These are phyloP conservation scores for Sinocyclocheilus anophthalmus DNA, from an alignment of 2,113 vertebrate genomes.

Conservation along the genomic window DNA sequence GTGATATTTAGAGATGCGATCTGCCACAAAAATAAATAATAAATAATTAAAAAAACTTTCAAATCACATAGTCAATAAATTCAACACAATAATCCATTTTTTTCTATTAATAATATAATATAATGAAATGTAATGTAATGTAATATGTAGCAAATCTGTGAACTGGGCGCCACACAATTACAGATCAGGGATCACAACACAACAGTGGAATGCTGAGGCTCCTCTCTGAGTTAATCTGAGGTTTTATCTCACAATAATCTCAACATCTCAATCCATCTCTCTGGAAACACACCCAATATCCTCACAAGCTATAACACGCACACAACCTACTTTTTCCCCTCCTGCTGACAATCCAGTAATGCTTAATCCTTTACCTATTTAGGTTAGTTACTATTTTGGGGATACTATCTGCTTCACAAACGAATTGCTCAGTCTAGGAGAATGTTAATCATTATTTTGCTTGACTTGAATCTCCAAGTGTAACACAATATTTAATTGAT, in stretches of 20 bases:
- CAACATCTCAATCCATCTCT: background rate
- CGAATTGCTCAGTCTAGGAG: constrained; percentile 4
- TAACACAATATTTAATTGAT: constrained; percentile 31
- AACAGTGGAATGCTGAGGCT: background rate
- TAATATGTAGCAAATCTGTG: background rate
- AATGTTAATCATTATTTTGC: constrained; percentile 21
- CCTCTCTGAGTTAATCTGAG: constrained; percentile 26
- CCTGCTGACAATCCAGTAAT: background rate
- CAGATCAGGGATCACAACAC: background rate
- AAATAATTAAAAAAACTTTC: too few species aligned
- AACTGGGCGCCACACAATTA: background rate
- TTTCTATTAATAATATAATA: background rate
- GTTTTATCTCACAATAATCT: constrained; percentile 37
- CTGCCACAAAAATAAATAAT: too few species aligned
- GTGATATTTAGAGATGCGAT: background rate
- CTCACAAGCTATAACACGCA: background rate
- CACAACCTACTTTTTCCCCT: background rate
- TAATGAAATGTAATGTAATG: background rate
- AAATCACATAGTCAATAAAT: too few species aligned
- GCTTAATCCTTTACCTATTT: constrained; percentile 15
- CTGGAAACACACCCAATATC: background rate
- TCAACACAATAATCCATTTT: too few species aligned
- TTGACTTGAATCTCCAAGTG: background rate
- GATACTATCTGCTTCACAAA: background rate
- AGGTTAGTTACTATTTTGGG: constrained; percentile 23